phyloP scores from a whole-genome alignment of 2,888 invertebrate species.

The Dynastes grantii region DNA sequence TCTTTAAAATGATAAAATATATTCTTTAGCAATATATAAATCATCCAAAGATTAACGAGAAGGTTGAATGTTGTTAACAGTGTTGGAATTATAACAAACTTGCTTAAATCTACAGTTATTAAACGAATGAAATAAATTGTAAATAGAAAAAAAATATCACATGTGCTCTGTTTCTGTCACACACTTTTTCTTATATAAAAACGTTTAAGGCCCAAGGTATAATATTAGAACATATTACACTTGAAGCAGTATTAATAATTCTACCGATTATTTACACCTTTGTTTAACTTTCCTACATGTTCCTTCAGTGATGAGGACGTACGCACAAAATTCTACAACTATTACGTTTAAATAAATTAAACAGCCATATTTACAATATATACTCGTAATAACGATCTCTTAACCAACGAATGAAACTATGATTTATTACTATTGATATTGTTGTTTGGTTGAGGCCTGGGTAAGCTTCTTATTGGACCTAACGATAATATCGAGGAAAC shows the following conservation, averaged over 20 bases:
- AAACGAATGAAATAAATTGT: background rate
- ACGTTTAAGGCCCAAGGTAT: background rate
- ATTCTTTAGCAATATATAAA: too few relatives aligned
- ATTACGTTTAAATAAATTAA: conserved; percentile 13
- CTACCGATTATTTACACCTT: background rate
- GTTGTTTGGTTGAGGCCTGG: conserved; percentile 56
- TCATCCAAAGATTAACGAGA: too few relatives aligned
- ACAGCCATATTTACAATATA: conserved; percentile 26
- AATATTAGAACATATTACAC: conserved; percentile 25
- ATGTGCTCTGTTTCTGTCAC: background rate
- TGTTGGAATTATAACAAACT: too few relatives aligned
- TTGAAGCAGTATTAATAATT: background rate
- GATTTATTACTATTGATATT: conserved; percentile 17
- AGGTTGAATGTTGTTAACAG: too few relatives aligned
- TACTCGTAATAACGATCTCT: background rate
- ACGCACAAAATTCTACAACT: conserved; percentile 6
- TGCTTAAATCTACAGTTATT: too few relatives aligned
- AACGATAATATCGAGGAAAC: conserved; percentile 81
- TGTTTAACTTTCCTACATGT: background rate
- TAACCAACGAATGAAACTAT: background rate
- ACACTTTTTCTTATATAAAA: background rate
- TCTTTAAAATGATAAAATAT: too few relatives aligned
- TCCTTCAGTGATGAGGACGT: background rate
- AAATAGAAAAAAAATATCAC: background rate
- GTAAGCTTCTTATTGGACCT: conserved; percentile 76